Conservation (phyloP, 1,140 invertebrate genomes). For the Aphidius gifuensis region DNA sequence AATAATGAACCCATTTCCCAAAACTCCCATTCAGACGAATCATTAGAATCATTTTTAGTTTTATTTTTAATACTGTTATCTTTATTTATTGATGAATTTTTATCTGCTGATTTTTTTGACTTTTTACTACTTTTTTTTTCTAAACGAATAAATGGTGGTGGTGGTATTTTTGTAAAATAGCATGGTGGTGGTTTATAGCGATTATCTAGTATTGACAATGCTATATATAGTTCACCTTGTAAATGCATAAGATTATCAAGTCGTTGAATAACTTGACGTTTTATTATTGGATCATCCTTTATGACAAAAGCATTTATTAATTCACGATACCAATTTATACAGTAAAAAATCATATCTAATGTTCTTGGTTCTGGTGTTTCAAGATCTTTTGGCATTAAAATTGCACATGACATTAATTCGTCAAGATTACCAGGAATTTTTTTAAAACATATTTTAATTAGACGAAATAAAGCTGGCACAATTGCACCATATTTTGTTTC, state of each 20-base stretch:
- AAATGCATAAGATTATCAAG: conserved; percentile 61
- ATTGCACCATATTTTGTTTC: conserved; percentile 40
- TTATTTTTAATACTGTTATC: conserved; percentile 20
- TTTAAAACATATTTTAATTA: conserved; percentile 61
- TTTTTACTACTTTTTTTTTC: conserved; percentile 41
- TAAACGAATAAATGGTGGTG: conserved; percentile 40
- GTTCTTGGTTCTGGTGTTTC: conserved; percentile 55
- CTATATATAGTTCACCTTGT: conserved; percentile 54
- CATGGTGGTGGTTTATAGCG: conserved; percentile 63
- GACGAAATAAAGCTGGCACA: conserved; percentile 65
- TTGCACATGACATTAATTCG: conserved; percentile 73
- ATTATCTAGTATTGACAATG: conserved; percentile 48
- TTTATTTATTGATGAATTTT: conserved; percentile 28
- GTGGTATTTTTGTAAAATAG: conserved; percentile 53
- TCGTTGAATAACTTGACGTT: conserved; percentile 58
- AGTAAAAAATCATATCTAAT: conserved; percentile 69
- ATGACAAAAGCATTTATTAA: conserved; percentile 75
- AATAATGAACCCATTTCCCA: conserved; percentile 44
- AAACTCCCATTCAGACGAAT: conserved; percentile 35
- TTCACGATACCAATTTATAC: conserved; percentile 83
- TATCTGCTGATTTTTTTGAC: conserved; percentile 23
- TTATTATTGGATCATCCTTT: conserved; percentile 59
- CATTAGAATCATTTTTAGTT: conserved; percentile 14
- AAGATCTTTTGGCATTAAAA: conserved; percentile 58
- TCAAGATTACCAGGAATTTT: conserved; percentile 61